Conservation (phyloP, 2,888 invertebrate genomes). For the Monochamus alternatus region DNA sequence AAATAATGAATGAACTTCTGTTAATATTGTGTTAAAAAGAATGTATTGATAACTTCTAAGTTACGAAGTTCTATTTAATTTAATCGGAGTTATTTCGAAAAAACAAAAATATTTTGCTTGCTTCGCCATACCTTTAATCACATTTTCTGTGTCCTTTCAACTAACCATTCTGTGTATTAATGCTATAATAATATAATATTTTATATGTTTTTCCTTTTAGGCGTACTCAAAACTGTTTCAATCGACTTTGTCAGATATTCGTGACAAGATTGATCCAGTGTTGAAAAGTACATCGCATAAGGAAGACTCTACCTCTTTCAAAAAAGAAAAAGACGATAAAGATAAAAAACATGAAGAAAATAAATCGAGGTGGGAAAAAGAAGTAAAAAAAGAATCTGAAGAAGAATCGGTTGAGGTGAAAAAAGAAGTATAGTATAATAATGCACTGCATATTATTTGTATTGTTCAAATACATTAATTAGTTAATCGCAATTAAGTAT, state of each 20-base stretch:
- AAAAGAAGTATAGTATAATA: conserved; percentile 34
- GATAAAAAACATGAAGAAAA: conserved; percentile 65
- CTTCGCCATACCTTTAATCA: too few relatives aligned
- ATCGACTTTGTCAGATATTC: conserved; percentile 77
- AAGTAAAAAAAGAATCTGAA: conserved; percentile 50
- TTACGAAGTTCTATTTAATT: too few relatives aligned
- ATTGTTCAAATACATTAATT: background rate
- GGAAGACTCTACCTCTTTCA: conserved; percentile 55
- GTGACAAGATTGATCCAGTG: conserved; percentile 77
- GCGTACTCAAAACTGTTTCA: conserved; percentile 81
- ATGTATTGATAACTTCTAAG: too few relatives aligned
- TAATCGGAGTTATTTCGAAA: too few relatives aligned
- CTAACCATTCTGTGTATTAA: too few relatives aligned
- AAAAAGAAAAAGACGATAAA: conserved; percentile 60
- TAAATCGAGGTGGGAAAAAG: conserved; percentile 64
- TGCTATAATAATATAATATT: background rate
- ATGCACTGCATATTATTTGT: background rate
- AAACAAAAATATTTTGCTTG: too few relatives aligned
- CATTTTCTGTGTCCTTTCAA: too few relatives aligned
- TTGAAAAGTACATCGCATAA: conserved; percentile 64
- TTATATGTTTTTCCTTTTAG: conserved; percentile 68
- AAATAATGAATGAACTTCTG: too few relatives aligned
- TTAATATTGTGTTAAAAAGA: too few relatives aligned
- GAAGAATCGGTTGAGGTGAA: conserved; percentile 25
- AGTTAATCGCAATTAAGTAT: background rate